Base-by-base conservation (phyloP, 1,140 invertebrate species). In the Drosophila persimilis region DNA sequence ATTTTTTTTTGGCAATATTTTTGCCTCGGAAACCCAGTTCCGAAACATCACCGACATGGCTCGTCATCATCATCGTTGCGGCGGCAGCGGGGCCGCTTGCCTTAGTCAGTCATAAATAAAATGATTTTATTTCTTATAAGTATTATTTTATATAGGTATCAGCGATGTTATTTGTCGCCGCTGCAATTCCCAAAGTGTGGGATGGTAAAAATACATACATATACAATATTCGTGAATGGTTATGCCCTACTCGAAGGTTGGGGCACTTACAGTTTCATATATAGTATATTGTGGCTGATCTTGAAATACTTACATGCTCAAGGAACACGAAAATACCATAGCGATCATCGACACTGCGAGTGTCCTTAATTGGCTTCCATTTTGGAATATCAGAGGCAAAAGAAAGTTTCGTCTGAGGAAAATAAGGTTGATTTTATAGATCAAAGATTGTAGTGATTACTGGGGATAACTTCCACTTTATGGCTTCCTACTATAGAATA, bases 71-170 rank as follows among this genome's bases (percentile, higher is more conserved):
- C 70, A 75, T 56, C 70, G 71, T 55, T 63, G 66, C 51, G 29
- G 62, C 29, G 45, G 51, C 31, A 4, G 35, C 11, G 35, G 11
- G 11, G 35, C 35, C 11, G 48, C 29, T 46, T 46, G 69, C 70
- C 71, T 73, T 73, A 74, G 71, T 74, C 64, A 83, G 84, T 88
- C 83, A 79, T 88, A 88, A 88, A 88, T 88, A 89, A 88, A 83
- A 89, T 88, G 51, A 88, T 88, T 88, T 86, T 83, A 83, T 88
- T 88, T 79, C 67, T 83, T 69, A 75, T 83, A 77, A 64, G 78
- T 70, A 78, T 83, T 81, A 67, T 80, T 77, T 79, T 78, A 70
- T 78, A 78, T 78, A 74, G 71, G 71, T 74, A 69, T 75, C 39
- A 57, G 56, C 61, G 65, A 54, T 47, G 72, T 76, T 63, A 63